These are phyloP conservation scores for Synergus gifuensis DNA, from an alignment of 2,888 invertebrate genomes.

Conservation along the genomic window DNA sequence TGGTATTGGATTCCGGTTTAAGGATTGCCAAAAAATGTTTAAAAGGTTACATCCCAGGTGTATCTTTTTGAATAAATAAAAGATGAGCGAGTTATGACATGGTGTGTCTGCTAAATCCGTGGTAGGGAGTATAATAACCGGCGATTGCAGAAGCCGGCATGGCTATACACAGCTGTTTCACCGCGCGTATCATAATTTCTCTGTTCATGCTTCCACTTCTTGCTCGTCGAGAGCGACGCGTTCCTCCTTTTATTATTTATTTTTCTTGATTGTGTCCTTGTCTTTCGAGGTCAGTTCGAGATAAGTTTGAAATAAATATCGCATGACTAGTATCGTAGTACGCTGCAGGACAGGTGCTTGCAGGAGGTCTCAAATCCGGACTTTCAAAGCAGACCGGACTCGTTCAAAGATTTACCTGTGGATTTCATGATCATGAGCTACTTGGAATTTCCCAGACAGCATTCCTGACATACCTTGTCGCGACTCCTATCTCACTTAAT, in stretches of 20 bases:
- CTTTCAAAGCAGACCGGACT: background rate
- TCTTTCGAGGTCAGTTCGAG: constrained; percentile 6
- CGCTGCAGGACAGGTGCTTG: constrained; percentile 11
- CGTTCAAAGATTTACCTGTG: constrained; percentile 19
- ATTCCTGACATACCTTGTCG: constrained; percentile 32
- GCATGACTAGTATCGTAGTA: background rate
- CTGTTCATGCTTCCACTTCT: background rate
- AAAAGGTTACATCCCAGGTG: background rate
- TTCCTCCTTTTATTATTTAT: background rate
- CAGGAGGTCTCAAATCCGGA: constrained; percentile 12
- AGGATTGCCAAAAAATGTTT: background rate
- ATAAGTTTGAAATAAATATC: constrained; percentile 10
- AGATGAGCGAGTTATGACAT: background rate
- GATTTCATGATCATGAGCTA: constrained; percentile 29
- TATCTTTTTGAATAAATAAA: background rate
- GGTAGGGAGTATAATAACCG: background rate
- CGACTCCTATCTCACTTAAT: constrained; percentile 26
- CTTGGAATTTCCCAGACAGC: constrained; percentile 32
- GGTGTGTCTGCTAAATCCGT: background rate
- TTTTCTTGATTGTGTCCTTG: background rate
- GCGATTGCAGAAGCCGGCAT: background rate
- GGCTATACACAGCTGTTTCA: background rate
- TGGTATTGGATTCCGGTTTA: background rate
- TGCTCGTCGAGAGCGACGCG: background rate
- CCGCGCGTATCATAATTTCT: background rate